These are phyloP conservation scores for Synchiropus splendidus DNA, from an alignment of 2,113 vertebrate species.

Conservation along the genomic window DNA sequence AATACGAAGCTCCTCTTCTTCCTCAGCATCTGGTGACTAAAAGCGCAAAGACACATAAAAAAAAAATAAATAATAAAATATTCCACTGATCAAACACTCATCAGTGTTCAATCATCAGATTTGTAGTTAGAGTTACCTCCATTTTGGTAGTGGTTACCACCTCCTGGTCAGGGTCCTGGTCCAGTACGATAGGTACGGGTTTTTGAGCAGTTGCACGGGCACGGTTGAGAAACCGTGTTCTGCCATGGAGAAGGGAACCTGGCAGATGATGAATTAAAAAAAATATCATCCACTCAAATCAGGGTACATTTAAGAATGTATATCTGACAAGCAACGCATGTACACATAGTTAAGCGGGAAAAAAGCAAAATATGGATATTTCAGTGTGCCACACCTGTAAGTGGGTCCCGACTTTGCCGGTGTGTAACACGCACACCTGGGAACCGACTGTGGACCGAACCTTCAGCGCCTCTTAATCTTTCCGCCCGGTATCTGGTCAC, in stretches of 20 bases:
- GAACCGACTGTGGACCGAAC: slow-evolving; percentile 18
- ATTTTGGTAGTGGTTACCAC: slow-evolving; percentile 37
- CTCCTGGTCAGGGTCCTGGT: slow-evolving; percentile 42
- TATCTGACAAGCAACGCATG: too few species aligned
- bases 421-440: slow-evolving; percentile 29
- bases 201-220: slow-evolving; percentile 19
- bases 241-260: slow-evolving; percentile 22
- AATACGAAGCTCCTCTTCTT: slow-evolving; percentile 28
- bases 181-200: slow-evolving; percentile 12
- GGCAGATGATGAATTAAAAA: neutral
- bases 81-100: too few species aligned
- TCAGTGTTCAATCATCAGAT: too few species aligned
- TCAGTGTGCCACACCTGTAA: too few species aligned
- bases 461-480: slow-evolving; percentile 19
- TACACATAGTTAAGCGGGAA: too few species aligned
- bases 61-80: too few species aligned
- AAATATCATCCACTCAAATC: neutral
- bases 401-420: too few species aligned
- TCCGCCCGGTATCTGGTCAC: slow-evolving; percentile 29
- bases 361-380: too few species aligned
- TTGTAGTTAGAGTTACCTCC: too few species aligned
- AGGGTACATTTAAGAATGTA: too few species aligned
- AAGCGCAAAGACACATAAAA: slow-evolving; percentile 7
- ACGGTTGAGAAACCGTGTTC: slow-evolving; percentile 36
- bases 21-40: slow-evolving; percentile 32